Percentiles rank a stretch among this genome's conserved stretches.
These are phyloP conservation scores for Trogon melanurus DNA, from an alignment of 2,113 vertebrate species.

Conservation along the genomic window DNA sequence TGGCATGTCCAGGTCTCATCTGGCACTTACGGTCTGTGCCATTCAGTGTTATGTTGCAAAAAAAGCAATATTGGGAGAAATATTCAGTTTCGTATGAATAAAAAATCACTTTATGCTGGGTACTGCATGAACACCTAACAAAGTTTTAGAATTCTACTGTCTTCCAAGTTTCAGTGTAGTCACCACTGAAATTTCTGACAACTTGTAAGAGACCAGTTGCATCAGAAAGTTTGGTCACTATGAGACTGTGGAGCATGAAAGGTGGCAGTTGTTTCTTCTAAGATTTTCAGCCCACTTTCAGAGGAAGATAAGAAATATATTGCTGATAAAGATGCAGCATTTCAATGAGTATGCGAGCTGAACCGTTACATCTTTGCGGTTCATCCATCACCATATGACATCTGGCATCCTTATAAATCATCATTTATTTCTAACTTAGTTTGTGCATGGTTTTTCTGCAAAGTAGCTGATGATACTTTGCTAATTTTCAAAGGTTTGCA, in stretches of 20 bases:
- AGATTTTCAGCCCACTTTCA: background rate
- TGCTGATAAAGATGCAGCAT: constrained; percentile 22
- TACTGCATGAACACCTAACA: background rate
- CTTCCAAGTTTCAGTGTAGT: background rate
- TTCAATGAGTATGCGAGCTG: background rate
- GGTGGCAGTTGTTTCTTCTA: background rate
- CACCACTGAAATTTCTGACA: background rate
- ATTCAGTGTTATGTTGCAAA: background rate
- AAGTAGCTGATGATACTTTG: background rate
- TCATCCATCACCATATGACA: constrained; percentile 53
- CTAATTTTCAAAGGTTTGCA: constrained; percentile 20
- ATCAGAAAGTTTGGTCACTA: background rate
- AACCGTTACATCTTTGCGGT: background rate
- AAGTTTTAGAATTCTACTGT: background rate
- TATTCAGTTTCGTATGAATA: too few relatives aligned
- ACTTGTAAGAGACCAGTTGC: background rate
- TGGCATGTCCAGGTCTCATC: background rate
- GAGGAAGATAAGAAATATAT: background rate
- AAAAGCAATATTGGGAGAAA: background rate
- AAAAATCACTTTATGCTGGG: background rate
- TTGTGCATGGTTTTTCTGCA: constrained; percentile 37
- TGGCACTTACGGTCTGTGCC: background rate
- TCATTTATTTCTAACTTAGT: constrained; percentile 53
- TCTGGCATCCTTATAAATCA: constrained; percentile 67
- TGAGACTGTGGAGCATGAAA: background rate